These are phyloP conservation scores for Rambutsinella grinnellia DNA, from an alignment of 2,888 invertebrate species.

Conservation along the genomic window DNA sequence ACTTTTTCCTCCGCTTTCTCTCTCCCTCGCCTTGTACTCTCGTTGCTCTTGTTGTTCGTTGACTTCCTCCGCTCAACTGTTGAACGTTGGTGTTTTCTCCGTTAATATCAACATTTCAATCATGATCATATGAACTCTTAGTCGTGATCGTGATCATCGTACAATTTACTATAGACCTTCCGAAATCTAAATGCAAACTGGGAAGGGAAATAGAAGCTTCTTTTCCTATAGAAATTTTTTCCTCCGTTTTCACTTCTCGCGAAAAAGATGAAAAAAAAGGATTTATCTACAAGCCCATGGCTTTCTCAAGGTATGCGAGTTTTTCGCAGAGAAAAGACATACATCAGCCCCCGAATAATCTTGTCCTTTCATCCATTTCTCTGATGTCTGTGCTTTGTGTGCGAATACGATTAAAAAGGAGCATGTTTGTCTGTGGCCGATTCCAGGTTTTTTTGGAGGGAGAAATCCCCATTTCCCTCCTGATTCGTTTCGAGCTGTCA, in stretches of 20 bases:
- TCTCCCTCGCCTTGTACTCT: not conserved
- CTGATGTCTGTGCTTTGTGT: too few relatives aligned
- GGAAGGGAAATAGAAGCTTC: not conserved
- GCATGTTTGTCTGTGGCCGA: too few relatives aligned
- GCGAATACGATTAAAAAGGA: too few relatives aligned
- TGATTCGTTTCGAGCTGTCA: too few relatives aligned
- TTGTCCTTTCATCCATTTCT: too few relatives aligned
- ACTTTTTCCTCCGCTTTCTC: not conserved
- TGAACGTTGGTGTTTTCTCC: slow-evolving; percentile 26
- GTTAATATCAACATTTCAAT: slow-evolving; percentile 9
- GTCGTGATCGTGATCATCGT: not conserved
- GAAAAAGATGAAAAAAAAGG: not conserved
- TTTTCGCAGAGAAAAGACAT: too few relatives aligned
- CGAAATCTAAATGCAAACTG: not conserved
- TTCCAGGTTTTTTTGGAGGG: too few relatives aligned
- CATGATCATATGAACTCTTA: not conserved
- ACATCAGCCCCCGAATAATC: too few relatives aligned
- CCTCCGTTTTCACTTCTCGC: not conserved
- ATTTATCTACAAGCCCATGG: not conserved
- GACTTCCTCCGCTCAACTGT: slow-evolving; percentile 26
- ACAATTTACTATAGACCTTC: not conserved
- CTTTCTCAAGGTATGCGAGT: not conserved
- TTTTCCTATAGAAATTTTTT: not conserved
- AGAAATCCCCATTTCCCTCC: too few relatives aligned
- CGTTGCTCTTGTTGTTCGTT: not conserved